Evolutionary conservation across 2,797 vertebrate genomes (phyloP).

Genomic region (Furcifer pardalis): DNA sequence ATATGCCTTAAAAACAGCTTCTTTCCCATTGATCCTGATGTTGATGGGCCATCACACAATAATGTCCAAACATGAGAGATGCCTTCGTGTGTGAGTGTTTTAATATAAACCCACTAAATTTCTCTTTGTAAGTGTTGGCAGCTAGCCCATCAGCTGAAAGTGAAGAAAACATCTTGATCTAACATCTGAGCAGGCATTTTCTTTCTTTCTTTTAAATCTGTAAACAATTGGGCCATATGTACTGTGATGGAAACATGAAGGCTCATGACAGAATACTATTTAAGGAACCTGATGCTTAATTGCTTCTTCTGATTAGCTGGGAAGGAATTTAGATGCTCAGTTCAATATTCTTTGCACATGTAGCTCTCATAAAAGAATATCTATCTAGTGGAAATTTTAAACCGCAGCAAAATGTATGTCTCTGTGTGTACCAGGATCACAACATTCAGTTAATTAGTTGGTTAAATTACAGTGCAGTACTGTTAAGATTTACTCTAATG

Average conservation of each 20-base stretch:
- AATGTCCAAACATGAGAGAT: constrained; percentile 67
- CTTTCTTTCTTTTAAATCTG: constrained; percentile 73
- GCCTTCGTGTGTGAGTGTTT: not conserved
- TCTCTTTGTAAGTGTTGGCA: constrained; percentile 77
- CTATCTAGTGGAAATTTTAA: constrained; percentile 9
- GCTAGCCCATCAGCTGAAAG: constrained; percentile 78
- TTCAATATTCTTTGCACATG: constrained; percentile 48
- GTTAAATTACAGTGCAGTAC: not conserved
- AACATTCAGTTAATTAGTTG: not conserved
- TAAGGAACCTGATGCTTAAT: constrained; percentile 74
- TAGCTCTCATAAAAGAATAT: not conserved
- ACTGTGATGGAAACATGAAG: constrained; percentile 79
- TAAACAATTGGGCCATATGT: constrained; percentile 84
- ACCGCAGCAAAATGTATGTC: constrained; percentile 15
- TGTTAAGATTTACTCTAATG: not conserved
- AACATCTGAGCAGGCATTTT: constrained; percentile 81
- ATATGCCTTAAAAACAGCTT: constrained; percentile 49
- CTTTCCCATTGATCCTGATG: constrained; percentile 61
- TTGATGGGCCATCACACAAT: constrained; percentile 56
- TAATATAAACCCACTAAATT: constrained; percentile 60
- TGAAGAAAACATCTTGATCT: constrained; percentile 82
- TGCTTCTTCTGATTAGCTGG: constrained; percentile 69
- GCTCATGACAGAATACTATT: constrained; percentile 73
- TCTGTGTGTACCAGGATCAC: not conserved
- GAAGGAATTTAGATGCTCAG: constrained; percentile 66